A percentile compares a stretch with the other conserved stretches of the same genome.
phyloP scores from a whole-genome alignment of 2,888 invertebrate species.

The Neoscelio sp. region DNA sequence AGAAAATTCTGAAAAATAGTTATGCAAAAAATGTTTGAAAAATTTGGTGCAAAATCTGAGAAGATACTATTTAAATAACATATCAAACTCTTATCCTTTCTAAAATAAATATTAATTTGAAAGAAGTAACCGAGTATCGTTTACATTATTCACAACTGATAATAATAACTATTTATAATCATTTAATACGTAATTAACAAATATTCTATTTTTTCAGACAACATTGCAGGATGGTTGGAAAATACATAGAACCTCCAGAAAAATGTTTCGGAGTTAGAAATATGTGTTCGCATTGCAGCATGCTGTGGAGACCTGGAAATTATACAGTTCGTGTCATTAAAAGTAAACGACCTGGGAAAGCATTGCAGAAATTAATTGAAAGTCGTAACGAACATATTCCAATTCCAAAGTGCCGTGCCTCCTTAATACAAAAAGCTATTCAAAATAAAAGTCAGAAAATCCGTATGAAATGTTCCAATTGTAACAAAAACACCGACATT shows the following conservation, averaged over 20 bases:
- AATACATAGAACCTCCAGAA: constrained; percentile 11
- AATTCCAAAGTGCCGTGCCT: neutral
- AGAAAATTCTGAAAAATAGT: too few relatives aligned
- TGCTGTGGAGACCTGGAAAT: constrained; percentile 51
- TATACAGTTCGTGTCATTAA: constrained; percentile 41
- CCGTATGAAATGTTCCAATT: constrained; percentile 76
- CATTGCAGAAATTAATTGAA: constrained; percentile 1
- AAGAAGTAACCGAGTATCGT: too few relatives aligned
- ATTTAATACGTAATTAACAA: neutral
- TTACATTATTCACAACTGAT: too few relatives aligned
- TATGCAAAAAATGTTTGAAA: too few relatives aligned
- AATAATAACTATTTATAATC: neutral
- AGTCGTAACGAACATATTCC: neutral
- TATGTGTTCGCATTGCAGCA: constrained; percentile 55
- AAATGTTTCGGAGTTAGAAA: constrained; percentile 28
- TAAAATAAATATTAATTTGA: too few relatives aligned
- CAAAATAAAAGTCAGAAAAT: constrained; percentile 75
- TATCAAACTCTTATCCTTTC: too few relatives aligned
- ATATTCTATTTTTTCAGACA: constrained; percentile 21
- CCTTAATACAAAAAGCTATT: constrained; percentile 7
- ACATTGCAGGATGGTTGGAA: neutral
- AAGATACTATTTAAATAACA: too few relatives aligned
- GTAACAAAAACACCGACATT: constrained; percentile 72
- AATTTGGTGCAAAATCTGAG: too few relatives aligned
- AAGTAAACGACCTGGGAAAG: constrained; percentile 8